phyloP scores from a whole-genome alignment of 1,140 invertebrate species.

The Rhagoletis pomonella region DNA sequence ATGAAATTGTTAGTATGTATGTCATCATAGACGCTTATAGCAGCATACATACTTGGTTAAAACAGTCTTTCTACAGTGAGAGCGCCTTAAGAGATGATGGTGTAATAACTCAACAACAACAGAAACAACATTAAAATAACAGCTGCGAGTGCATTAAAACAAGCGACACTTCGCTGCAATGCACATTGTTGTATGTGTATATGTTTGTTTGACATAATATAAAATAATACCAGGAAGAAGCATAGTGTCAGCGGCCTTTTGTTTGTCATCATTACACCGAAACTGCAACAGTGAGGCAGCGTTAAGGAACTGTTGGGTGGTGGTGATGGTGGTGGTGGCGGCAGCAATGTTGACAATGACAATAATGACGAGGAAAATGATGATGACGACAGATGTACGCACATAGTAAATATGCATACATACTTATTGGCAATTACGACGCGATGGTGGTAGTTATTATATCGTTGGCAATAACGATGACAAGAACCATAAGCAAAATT shows the following conservation, averaged over 20 bases:
- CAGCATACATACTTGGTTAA: too few species aligned
- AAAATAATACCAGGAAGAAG: conserved; percentile 36
- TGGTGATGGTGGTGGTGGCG: background rate
- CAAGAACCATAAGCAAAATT: background rate
- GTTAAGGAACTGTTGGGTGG: background rate
- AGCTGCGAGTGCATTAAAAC: background rate
- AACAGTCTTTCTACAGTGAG: background rate
- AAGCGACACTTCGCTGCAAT: background rate
- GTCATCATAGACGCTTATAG: background rate
- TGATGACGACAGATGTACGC: background rate
- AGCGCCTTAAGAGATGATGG: background rate
- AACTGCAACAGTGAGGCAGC: background rate
- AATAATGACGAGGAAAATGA: background rate
- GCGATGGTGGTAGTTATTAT: background rate
- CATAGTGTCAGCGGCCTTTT: conserved; percentile 46
- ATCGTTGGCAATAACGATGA: background rate
- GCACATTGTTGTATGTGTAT: background rate
- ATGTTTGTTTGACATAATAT: conserved; percentile 32
- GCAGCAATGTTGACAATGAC: background rate
- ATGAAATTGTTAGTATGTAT: background rate
- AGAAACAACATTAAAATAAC: background rate
- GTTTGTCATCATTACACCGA: conserved; percentile 26
- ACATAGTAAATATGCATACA: background rate
- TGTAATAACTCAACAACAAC: conserved; percentile 34
- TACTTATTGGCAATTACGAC: background rate